Base-by-base conservation (phyloP, 2,797 vertebrate species). In the Perodicticus potto region DNA sequence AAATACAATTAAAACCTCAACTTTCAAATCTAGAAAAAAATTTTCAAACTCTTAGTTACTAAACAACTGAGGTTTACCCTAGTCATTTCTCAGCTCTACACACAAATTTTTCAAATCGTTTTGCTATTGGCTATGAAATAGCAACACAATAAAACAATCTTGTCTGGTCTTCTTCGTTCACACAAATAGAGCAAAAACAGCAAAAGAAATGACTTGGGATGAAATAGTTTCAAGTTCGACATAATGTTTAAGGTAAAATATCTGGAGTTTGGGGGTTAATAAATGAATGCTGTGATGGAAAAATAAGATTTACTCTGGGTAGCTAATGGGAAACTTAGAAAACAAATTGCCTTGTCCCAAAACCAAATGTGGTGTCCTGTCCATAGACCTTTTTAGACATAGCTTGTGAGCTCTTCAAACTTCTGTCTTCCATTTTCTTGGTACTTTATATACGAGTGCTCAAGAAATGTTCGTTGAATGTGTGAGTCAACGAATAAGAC, bases 111-210 rank as follows among this genome's bases (percentile, higher is more conserved):
- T 53, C 93, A 94, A 90, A 86, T 82, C 5, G 0, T 73, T 63
- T 67, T 72, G 9, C 53, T 94, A 93, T 81, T 81, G 43, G 89
- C 73, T 43, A 43, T 84, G 32, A 94, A 89, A 74, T 81, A 74
- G 65, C 1, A 89, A 67, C 37, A 74, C 14, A 77, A 88, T 29
- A 90, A 94, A 94, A 92, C 6, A 63, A 76, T 32, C 61, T 87
- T 88, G 25, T 89, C 37, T 86, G 49, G 23, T 70, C 19, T 76
- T 80, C 17, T 88, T 72, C 91, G 37, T 86, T 94, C 25, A 70
- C 5, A 91, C 59, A 91, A 86, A 74, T 9, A 57, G 45, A 59
- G 43, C 37, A 27, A 70, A 76, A 67, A 25, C 34, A 87, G 29
- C 34, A 91, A 85, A 87, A 45, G 87, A 84, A 93, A 69, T 45